Evolutionary conservation across 2,113 vertebrate species (phyloP), one percentile per base, ranked within the genome.

Genomic region (Cephalopholis sonnerati): DNA sequence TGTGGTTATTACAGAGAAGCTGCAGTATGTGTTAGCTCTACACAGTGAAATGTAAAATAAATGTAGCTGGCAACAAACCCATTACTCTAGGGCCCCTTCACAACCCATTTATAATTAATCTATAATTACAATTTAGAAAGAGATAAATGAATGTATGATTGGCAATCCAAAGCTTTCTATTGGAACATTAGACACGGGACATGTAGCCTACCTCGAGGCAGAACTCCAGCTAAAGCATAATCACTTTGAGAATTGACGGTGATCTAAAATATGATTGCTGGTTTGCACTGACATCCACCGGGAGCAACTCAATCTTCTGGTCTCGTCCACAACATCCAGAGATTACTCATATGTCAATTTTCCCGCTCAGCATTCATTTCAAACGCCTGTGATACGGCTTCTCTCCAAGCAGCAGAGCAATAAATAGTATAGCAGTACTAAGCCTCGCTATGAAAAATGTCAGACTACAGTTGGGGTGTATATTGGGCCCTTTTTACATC

Each of bases 361-460:
- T 72, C 4, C 61, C 7, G 6, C 51, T 69, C 44, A 24, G 63
- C 5, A 72, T 70, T 84, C 3, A 87, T 81, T 86, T 89, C 46
- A 58, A 70, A 61, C 1, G 6, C 27, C 64, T 41, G 44, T 71
- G 17, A 73, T 59, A 62, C 16, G 6, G 32, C 61, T 66, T 71
- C 68, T 84, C 85, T 84, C 83, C 55, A 11, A 77, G 74, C 72
- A 78, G 27, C 82, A 81, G 79, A 87, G 85, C 85, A 89, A 91
- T 91, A 89, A 85, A 88, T 79, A 80, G 66, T 27, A 62, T 7
- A 57, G 77, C 55, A n/a, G 51, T 20, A 41, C 41, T 12, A 67
- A 72, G 58, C 13, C 39, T 11, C 36, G 59, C 81, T 53, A 24
- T 48, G 29, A 66, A 48, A 63, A 58, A 24, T 27, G n/a, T 10